Percentiles rank a stretch among this genome's conserved stretches.
These are phyloP conservation scores for Drosophila maculinotata DNA, from an alignment of 2,888 invertebrate species.

Conservation along the genomic window DNA sequence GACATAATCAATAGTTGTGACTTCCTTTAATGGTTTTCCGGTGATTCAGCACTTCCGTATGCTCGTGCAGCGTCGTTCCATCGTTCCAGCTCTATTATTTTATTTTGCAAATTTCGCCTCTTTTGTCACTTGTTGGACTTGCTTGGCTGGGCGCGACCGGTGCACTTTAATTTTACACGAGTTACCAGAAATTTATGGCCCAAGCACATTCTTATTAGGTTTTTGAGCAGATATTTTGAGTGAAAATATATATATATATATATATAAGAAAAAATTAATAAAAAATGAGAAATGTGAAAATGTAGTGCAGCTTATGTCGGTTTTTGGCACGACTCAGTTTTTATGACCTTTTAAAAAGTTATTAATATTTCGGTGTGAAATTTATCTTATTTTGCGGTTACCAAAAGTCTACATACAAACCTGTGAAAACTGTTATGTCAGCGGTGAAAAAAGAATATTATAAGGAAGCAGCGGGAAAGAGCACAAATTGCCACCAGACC, in stretches of 20 bases:
- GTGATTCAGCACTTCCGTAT: constrained; percentile 78
- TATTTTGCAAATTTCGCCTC: constrained; percentile 59
- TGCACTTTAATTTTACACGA: constrained; percentile 56
- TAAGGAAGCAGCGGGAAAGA: constrained; percentile 16
- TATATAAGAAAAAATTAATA: constrained; percentile 11
- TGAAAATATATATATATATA: not conserved
- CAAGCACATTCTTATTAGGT: constrained; percentile 51
- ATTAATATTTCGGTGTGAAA: constrained; percentile 57
- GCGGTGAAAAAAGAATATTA: constrained; percentile 12
- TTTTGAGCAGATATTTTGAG: constrained; percentile 19
- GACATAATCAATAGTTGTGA: constrained; percentile 82
- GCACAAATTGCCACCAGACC: constrained; percentile 39
- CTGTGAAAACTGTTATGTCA: constrained; percentile 26
- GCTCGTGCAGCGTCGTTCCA: constrained; percentile 30
- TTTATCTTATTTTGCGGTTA: constrained; percentile 58
- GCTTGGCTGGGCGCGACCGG: constrained; percentile 36
- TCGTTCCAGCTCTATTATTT: constrained; percentile 50
- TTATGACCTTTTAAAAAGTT: constrained; percentile 47
- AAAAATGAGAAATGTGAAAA: constrained; percentile 45
- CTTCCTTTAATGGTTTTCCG: constrained; percentile 82
- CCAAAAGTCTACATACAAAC: constrained; percentile 4
- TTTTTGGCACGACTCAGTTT: constrained; percentile 28
- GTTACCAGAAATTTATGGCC: constrained; percentile 47
- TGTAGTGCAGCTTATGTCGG: constrained; percentile 24
- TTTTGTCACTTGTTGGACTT: constrained; percentile 69